Base-by-base conservation (phyloP, 2,797 vertebrate genomes). In the Falco cherrug region DNA sequence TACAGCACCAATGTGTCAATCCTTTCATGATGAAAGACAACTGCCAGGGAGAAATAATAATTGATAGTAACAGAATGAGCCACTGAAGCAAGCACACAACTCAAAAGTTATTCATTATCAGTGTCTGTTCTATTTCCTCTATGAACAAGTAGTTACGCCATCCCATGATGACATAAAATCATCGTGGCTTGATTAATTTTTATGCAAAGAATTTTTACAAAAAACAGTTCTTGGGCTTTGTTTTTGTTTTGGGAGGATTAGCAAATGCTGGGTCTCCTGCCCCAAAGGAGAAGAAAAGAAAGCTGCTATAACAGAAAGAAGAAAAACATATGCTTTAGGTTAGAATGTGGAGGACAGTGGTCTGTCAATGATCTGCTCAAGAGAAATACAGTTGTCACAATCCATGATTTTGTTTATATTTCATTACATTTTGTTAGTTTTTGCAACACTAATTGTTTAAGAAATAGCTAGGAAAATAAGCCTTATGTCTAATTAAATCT, bases 271-370 rank as follows among this genome's bases (percentile, higher is more conserved):
- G 2, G 2, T 74, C 8, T 43, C 1, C 4, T 33, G 26, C 6
- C 1, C 6, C 18, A 63, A 57, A 57, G 24, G 33, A 61, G 8
- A 5, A 80, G 3, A 35, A 28, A 68, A 79, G 6, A 33, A 54
- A 31, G 1, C 7, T 43, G 2, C 7, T 1, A 6, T 56, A 69
- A 53, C 7, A 51, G 31, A 68, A 63, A 53, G 4, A 10, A 3
- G 15, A 65, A 82, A 78, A 45, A 0, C 2, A 12, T 43, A 24
- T 14, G 2, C 6, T 56, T 50, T 71, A 13, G 5, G 2, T 31
- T 71, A 71, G 16, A 67, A 50, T 31, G 12, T 29, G 3, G 6
- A 59, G 16, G 13, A 78, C 16, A 71, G 3, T 14, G 9, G 22
- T 50, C 12, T 54, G 1, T 57, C 8, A 16, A 37, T 31, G 6